Evolutionary conservation across 2,113 vertebrate species (phyloP).

Genomic region (Astur gentilis): DNA sequence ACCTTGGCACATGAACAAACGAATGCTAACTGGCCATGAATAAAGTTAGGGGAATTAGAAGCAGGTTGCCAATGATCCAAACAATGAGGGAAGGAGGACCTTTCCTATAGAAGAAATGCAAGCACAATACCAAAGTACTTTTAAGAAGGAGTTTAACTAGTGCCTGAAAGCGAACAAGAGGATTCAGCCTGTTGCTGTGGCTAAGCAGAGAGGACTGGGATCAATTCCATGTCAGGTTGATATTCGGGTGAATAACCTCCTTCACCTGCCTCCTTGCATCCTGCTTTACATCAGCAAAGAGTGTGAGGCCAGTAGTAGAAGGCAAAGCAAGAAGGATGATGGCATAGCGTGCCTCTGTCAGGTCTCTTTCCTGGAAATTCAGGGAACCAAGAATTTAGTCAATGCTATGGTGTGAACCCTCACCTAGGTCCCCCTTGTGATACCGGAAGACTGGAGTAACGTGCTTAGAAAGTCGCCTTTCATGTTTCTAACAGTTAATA

Average conservation of each 20-base stretch:
- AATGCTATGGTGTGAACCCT: neutral
- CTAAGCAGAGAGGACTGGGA: neutral
- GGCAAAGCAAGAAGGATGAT: neutral
- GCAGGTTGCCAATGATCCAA: neutral
- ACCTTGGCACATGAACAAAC: constrained; percentile 26
- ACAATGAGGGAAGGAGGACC: neutral
- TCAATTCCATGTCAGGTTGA: neutral
- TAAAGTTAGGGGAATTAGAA: constrained; percentile 20
- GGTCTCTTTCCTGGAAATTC: neutral
- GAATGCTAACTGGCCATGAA: neutral
- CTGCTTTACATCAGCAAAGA: neutral
- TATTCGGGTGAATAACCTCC: neutral
- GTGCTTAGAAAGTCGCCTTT: neutral
- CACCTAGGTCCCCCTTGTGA: neutral
- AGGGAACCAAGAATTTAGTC: neutral
- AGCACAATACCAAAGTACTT: neutral
- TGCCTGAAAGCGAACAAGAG: neutral
- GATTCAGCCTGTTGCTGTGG: neutral
- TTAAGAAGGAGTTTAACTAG: neutral
- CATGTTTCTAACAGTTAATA: neutral
- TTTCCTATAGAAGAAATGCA: neutral
- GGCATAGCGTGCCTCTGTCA: neutral
- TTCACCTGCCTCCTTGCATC: neutral
- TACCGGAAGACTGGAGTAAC: neutral
- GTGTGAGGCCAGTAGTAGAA: neutral